A percentile compares a stretch with the other conserved stretches of the same genome.
These are phyloP conservation scores for Plutomurus gul DNA, from an alignment of 1,140 invertebrate genomes.

Conservation along the genomic window DNA sequence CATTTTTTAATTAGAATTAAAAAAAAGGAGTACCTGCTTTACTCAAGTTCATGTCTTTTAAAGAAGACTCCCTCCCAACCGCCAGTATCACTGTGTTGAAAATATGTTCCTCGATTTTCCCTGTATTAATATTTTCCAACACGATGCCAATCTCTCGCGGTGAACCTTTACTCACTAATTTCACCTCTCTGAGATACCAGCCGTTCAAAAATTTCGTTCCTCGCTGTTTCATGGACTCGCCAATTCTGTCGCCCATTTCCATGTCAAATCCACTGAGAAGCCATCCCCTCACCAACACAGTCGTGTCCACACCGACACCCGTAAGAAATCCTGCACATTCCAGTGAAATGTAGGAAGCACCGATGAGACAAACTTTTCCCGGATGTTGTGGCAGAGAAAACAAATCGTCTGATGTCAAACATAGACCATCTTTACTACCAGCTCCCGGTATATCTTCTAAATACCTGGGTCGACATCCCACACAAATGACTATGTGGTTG, in stretches of 20 bases:
- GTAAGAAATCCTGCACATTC: constrained; percentile 72
- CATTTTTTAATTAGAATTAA: too few species aligned
- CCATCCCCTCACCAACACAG: constrained; percentile 90
- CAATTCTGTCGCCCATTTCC: constrained; percentile 87
- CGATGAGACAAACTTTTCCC: constrained; percentile 70
- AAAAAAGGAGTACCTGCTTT: constrained; percentile 64
- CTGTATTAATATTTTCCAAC: constrained; percentile 56
- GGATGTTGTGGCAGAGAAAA: constrained; percentile 68
- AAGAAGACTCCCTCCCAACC: constrained; percentile 74
- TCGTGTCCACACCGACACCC: constrained; percentile 67
- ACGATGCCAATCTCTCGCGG: constrained; percentile 1
- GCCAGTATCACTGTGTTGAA: constrained; percentile 86
- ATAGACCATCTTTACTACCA: constrained; percentile 62
- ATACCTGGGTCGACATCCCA: constrained; percentile 68
- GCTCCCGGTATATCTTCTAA: constrained; percentile 65
- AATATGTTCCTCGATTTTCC: constrained; percentile 56
- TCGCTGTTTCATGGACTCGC: constrained; percentile 79
- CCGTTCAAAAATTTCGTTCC: constrained; percentile 82
- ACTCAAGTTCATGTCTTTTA: constrained; percentile 69
- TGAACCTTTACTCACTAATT: constrained; percentile 67
- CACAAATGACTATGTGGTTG: constrained; percentile 67
- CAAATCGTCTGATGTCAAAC: constrained; percentile 73
- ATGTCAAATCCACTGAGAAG: constrained; percentile 94
- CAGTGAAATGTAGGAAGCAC: constrained; percentile 70
- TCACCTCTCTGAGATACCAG: constrained; percentile 76